Percentiles rank a stretch among this genome's conserved stretches.
These are phyloP conservation scores for Cranoglanis bouderius DNA, from an alignment of 2,113 vertebrate species.

Conservation along the genomic window DNA sequence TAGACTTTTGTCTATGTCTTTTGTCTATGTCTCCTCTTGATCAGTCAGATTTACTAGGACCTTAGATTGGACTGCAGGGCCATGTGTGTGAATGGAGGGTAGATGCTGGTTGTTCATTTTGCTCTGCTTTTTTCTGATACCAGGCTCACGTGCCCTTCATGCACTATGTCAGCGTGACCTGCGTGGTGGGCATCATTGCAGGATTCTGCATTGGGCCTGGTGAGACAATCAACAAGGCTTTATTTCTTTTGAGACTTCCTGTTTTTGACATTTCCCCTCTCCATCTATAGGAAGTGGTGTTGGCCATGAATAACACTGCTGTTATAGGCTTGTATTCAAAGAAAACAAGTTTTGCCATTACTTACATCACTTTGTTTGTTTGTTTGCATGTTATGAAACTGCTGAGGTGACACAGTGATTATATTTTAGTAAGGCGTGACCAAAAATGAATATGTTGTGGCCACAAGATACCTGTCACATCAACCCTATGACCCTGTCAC, in stretches of 20 bases:
- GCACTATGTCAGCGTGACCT: conserved; percentile 79
- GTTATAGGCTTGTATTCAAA: background rate
- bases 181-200: conserved; percentile 85
- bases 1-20: background rate
- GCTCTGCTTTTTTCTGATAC: background rate
- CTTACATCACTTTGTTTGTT: background rate
- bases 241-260: background rate
- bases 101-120: conserved; percentile 8
- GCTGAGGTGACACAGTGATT: background rate
- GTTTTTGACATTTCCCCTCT: background rate
- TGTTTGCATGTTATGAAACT: background rate
- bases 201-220: conserved; percentile 93
- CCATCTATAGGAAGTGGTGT: background rate
- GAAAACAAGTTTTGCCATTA: background rate
- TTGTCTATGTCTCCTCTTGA: background rate
- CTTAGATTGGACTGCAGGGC: background rate
- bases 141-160: conserved; percentile 73
- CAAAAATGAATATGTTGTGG: background rate
- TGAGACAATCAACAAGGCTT: conserved; percentile 53
- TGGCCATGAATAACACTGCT: background rate
- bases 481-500: background rate
- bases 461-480: background rate
- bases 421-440: background rate
- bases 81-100: conserved; percentile 1
- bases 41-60: background rate